Conservation (phyloP, 1,140 invertebrate genomes). For the Sarcophaga bullata region DNA sequence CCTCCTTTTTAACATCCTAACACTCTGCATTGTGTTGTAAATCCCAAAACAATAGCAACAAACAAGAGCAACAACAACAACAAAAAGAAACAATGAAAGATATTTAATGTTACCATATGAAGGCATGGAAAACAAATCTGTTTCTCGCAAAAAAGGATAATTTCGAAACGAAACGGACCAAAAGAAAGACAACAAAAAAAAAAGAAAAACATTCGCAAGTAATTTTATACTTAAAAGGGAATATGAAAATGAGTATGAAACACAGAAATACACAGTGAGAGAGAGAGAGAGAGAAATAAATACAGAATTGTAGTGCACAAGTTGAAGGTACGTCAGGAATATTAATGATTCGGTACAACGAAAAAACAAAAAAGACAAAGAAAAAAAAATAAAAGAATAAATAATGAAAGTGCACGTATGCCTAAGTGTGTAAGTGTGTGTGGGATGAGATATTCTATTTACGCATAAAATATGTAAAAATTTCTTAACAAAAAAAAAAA, state of each 20-base stretch:
- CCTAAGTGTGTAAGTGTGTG: not conserved
- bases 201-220: not conserved
- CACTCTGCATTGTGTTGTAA: not conserved
- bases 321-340: slow-evolving; percentile 34
- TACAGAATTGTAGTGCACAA: not conserved
- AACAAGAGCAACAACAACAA: slow-evolving; percentile 9
- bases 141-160: slow-evolving; percentile 15
- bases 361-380: no score
- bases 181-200: no score
- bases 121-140: not conserved
- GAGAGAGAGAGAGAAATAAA: not conserved
- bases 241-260: slow-evolving; percentile 26
- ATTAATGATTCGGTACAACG: slow-evolving; percentile 31
- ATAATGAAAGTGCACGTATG: not conserved
- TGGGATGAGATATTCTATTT: not conserved
- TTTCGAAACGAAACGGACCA: not conserved
- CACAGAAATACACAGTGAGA: not conserved
- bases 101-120: not conserved
- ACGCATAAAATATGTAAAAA: not conserved
- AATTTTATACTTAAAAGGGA: slow-evolving; percentile 25
- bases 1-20: not conserved
- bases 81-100: not conserved
- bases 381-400: not conserved
- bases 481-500: not conserved
- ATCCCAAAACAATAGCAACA: not conserved